Percentiles rank a stretch among this genome's conserved stretches.
Conservation (phyloP, 2,888 invertebrate species). For the Tetragonula carbonaria region DNA sequence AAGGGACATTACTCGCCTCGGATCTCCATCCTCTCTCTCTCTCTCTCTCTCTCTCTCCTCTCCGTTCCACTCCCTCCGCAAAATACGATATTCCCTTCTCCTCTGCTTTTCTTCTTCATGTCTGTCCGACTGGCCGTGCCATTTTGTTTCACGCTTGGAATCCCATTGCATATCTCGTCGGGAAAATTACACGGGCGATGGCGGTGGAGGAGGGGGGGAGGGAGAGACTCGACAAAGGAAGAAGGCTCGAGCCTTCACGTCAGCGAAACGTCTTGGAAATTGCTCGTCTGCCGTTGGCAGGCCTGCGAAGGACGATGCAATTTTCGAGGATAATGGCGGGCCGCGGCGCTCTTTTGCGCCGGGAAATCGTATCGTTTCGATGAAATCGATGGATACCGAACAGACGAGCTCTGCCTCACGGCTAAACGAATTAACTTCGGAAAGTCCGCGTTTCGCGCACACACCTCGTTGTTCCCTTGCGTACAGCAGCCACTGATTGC, state of each 20-base stretch:
- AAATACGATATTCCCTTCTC: constrained; percentile 27
- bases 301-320: constrained; percentile 40
- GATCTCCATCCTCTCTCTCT: neutral
- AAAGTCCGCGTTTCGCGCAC: neutral
- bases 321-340: constrained; percentile 51
- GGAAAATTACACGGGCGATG: constrained; percentile 59
- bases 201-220: neutral
- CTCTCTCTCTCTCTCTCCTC: too few relatives aligned
- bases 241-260: constrained; percentile 7
- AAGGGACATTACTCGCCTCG: constrained; percentile 26
- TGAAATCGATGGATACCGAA: constrained; percentile 3
- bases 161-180: constrained; percentile 56
- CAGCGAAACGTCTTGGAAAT: constrained; percentile 58
- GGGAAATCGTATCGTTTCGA: constrained; percentile 13
- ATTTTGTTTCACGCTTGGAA: constrained; percentile 56
- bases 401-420: too few relatives aligned
- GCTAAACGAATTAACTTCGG: neutral
- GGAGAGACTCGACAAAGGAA: constrained; percentile 25
- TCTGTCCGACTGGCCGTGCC: constrained; percentile 17
- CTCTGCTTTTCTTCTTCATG: neutral
- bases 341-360: constrained; percentile 26
- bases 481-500: neutral
- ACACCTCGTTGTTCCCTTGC: neutral
- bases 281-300: constrained; percentile 59
- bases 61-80: neutral